Base-by-base conservation (phyloP, 2,888 invertebrate genomes). In the Caenorhabditis plicata region DNA sequence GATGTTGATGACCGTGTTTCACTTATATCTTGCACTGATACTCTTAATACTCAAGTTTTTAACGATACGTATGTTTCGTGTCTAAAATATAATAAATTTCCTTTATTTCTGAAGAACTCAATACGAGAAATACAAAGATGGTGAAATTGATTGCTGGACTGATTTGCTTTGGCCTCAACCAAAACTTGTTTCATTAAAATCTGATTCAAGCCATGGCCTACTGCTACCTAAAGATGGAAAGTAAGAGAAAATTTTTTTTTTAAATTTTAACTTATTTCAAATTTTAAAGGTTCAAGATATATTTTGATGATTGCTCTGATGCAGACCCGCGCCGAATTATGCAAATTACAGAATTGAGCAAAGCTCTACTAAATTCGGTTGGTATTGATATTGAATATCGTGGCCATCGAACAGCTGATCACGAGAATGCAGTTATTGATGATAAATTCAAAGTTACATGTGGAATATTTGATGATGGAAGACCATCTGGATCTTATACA, bases 121-220 rank as follows among this genome's bases (percentile, higher is more conserved):
- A 25, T 64, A 55, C 23, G 65, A 65, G 15, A 58, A 58, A 32
- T 67, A 56, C 38, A 43, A 44, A 8, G 57, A 56, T 25, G 56
- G 55, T 15, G 51, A 46, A 4, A 46, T 60, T 11, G 84, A 85
- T 60, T 81, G 82, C 23, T 82, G 83, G 64, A 78, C 85, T 7
- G 83, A 83, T 63, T 73, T 84, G 35, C 75, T 87, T 33, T 87
- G 87, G 87, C 87, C 87, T 2, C 85, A 85, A 61, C 87, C 87
- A 1, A 86, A 85, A 73, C 83, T 83, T 47, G 82, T 61, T 7
- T 33, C 54, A 4, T 43, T 87, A 25, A 55, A 53, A 31, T n/a
- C 51, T 11, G 31, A 52, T 9, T 39, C 53, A 2, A 26, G 26
- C 9, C 36, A 52, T 13, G 48, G 51, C 19, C 68, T 70, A 32